Base-by-base conservation (phyloP, 2,888 invertebrate genomes). In the Cyaniris semiargus region DNA sequence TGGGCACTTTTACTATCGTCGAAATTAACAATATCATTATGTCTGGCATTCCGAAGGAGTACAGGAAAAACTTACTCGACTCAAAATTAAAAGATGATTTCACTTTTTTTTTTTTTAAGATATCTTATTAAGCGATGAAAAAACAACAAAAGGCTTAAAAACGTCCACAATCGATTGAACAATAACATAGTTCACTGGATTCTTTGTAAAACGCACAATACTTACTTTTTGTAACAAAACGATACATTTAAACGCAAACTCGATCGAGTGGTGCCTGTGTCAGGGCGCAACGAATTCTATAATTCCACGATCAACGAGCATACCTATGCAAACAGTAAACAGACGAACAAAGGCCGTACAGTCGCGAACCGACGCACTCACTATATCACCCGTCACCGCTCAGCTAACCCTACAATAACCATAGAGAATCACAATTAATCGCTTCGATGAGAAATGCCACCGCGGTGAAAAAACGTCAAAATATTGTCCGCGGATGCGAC, bases 381-480 rank as follows among this genome's bases (percentile, higher is more conserved):
- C 75, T 78, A 78, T 75, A 71, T 88, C 88, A 34, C 23, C 86
- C 87, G 85, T 66, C 66, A 66, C 89, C 87, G 91, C 89, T 92
- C 93, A 92, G 92, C 92, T 92, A 92, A 91, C 93, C 91, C 91
- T 89, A 90, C 93, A 90, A 92, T 90, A 86, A 88, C 91, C 90
- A 89, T 91, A 90, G 90, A 91, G 91, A 92, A 93, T 93, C 89
- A 93, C 93, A 92, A 93, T 93, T 93, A 93, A 93, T 92, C 90
- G 91, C 87, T 84, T 86, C 89, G 90, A 85, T 90, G 88, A 88
- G 89, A 90, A 92, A 93, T 90, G 92, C 93, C 93, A 91, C 91
- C 89, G 90, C 87, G 85, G 85, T 83, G 85, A 83, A 88, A 93
- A 94, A 93, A 90, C 89, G 90, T 91, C 92, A 92, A 91, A 93